Evolutionary conservation across 2,113 vertebrate genomes (phyloP).

Genomic region (Vidua macroura): DNA sequence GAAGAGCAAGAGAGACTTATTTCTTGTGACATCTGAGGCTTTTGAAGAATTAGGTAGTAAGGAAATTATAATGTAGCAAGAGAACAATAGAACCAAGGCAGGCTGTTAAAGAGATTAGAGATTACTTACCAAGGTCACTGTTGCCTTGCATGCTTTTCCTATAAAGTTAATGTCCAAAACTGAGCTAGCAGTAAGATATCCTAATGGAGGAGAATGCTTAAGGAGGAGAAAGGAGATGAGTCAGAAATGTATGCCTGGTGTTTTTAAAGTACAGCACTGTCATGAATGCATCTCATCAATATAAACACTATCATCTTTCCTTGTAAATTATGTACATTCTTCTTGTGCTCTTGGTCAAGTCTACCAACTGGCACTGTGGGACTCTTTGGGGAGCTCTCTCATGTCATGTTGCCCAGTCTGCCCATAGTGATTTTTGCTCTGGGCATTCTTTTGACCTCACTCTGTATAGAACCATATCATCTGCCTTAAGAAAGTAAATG

Average conservation of each 20-base stretch:
- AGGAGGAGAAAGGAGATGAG: background rate
- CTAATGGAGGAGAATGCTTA: background rate
- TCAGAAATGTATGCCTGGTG: background rate
- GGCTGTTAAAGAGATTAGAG: background rate
- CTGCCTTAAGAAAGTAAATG: background rate
- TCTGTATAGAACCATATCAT: background rate
- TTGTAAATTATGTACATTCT: background rate
- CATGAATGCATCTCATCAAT: background rate
- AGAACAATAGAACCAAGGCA: background rate
- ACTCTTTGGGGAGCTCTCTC: background rate
- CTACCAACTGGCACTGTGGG: background rate
- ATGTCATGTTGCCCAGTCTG: rapidly evolving
- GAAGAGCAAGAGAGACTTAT: background rate
- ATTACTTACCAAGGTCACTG: background rate
- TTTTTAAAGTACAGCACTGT: background rate
- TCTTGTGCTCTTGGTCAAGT: background rate
- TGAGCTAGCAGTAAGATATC: background rate
- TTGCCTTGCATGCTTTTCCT: background rate
- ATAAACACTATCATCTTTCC: background rate
- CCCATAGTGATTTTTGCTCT: background rate
- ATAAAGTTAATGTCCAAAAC: background rate
- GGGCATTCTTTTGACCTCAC: background rate
- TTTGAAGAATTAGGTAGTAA: conserved; percentile 8
- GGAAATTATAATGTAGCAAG: background rate
- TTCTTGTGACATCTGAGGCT: background rate